Base-by-base conservation (phyloP, 2,113 vertebrate species). In the Nerophis lumbriciformis region DNA sequence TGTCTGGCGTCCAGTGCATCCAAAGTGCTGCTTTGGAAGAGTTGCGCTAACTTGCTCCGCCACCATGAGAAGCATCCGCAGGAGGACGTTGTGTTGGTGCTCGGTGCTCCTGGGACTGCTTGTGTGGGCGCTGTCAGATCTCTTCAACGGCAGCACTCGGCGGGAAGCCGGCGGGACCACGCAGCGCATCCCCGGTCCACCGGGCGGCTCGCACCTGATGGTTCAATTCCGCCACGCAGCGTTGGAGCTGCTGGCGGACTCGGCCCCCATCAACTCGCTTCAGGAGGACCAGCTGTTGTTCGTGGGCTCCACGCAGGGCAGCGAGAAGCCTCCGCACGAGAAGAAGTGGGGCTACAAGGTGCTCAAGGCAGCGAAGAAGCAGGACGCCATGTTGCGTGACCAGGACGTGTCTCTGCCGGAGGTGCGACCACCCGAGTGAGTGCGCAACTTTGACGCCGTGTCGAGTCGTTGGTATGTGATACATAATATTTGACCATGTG, bases 341-440 rank as follows among this genome's bases (percentile, higher is more conserved):
- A 92, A 76, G 79, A 92, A 81, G 68, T 84, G 80, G 28, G 73
- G 51, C 61, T 96, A 94, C 48, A 88, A 86, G 49, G 52, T 94
- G 79, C 74, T 94, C 57, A 84, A 78, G 77, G 85, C 83, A 54
- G 48, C 65, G 8, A 75, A 75, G 45, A 75, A 68, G 59, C 49
- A 68, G 36, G 52, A 4, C 21, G 28, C 4, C 21, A 76, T 64
- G 52, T 78, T 19, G 53, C 37, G 85, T 90, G 75, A 78, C 52
- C 67, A 79, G 6, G 9, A 28, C 5, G 21, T 90, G 74, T 77
- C 76, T 13, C 88, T 92, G 77, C 93, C 93, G 0, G 93, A 94
- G 73, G 76, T 75, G 66, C 92, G 93, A 48, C 90, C 94, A 62
- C 90, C 90, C 0, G 86, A 89, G 94, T 95, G 88, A 95, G 94